A percentile compares a stretch with the other conserved stretches of the same genome.
phyloP scores from a whole-genome alignment of 2,888 invertebrate genomes.

The Elaeidobius kamerunicus region DNA sequence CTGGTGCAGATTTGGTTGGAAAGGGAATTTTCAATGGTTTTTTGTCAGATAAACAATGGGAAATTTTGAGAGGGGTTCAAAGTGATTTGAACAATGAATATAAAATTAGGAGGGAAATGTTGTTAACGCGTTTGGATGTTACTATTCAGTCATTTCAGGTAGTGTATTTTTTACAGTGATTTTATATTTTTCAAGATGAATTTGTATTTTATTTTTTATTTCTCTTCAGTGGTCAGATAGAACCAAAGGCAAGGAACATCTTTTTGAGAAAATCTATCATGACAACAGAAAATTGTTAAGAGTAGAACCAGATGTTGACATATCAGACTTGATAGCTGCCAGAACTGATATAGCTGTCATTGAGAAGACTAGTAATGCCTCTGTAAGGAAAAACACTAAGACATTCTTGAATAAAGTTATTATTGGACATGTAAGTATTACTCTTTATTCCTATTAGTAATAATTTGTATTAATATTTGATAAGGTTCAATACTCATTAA shows the following conservation, averaged over 20 bases:
- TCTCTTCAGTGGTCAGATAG: conserved; percentile 76
- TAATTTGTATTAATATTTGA: too few species aligned
- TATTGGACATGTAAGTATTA: conserved; percentile 69
- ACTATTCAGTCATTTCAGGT: conserved; percentile 96
- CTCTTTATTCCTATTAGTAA: too few species aligned
- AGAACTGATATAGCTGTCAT: conserved; percentile 80
- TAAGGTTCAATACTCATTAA: too few species aligned
- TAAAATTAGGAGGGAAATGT: conserved; percentile 75
- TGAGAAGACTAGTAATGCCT: conserved; percentile 88
- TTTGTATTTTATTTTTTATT: conserved; percentile 3
- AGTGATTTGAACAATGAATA: conserved; percentile 80
- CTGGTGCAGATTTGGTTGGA: conserved; percentile 62
- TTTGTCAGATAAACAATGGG: conserved; percentile 81
- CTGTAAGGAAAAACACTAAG: conserved; percentile 80
- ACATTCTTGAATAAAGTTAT: conserved; percentile 83
- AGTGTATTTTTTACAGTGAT: background rate
- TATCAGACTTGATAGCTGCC: conserved; percentile 82
- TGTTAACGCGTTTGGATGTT: conserved; percentile 89
- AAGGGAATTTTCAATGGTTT: conserved; percentile 72
- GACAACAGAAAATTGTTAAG: conserved; percentile 53
- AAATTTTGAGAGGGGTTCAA: conserved; percentile 64
- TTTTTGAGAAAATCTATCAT: conserved; percentile 61
- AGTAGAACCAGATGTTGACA: conserved; percentile 62
- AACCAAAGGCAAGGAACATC: conserved; percentile 68
- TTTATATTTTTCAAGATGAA: background rate